Percentiles rank a stretch among this genome's conserved stretches.
phyloP scores from a whole-genome alignment of 2,888 invertebrate genomes.

The Cerastis rubricosa region DNA sequence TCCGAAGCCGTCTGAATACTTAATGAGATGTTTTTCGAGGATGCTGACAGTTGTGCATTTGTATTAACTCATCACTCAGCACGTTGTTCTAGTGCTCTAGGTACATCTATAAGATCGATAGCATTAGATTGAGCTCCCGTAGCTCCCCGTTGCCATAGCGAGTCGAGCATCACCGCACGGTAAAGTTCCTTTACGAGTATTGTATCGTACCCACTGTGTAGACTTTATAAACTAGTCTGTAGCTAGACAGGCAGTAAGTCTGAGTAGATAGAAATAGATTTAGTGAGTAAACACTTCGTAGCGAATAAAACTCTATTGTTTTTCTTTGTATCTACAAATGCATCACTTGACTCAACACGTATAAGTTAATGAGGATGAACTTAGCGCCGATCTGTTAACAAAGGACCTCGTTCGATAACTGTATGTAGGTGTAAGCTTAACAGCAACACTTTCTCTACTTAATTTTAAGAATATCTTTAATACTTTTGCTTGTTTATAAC shows the following conservation, averaged over 20 bases:
- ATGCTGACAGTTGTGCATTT: conserved; percentile 75
- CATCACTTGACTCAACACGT: conserved; percentile 53
- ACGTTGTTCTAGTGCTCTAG: conserved; percentile 86
- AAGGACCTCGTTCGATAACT: conserved; percentile 51
- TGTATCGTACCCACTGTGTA: conserved; percentile 73
- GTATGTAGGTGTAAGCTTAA: conserved; percentile 55
- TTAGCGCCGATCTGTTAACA: conserved; percentile 53
- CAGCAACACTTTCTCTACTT: conserved; percentile 34
- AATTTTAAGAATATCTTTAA: conserved; percentile 33
- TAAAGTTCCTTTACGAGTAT: conserved; percentile 83
- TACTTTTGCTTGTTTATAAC: conserved; percentile 29
- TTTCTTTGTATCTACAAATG: conserved; percentile 53
- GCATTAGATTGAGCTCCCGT: conserved; percentile 86
- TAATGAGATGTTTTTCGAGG: conserved; percentile 62
- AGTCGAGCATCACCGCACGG: conserved; percentile 88
- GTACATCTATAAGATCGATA: conserved; percentile 80
- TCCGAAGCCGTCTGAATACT: conserved; percentile 66
- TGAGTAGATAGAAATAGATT: conserved; percentile 73
- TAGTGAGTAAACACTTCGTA: conserved; percentile 61
- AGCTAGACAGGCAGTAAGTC: conserved; percentile 74
- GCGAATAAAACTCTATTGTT: conserved; percentile 52
- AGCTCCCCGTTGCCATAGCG: conserved; percentile 85
- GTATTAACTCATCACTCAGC: conserved; percentile 80
- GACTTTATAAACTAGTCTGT: conserved; percentile 74
- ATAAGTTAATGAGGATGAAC: conserved; percentile 49